Percentiles rank a stretch among this genome's conserved stretches.
Conservation (phyloP, 2,888 invertebrate genomes). For the Germaria angustata region DNA sequence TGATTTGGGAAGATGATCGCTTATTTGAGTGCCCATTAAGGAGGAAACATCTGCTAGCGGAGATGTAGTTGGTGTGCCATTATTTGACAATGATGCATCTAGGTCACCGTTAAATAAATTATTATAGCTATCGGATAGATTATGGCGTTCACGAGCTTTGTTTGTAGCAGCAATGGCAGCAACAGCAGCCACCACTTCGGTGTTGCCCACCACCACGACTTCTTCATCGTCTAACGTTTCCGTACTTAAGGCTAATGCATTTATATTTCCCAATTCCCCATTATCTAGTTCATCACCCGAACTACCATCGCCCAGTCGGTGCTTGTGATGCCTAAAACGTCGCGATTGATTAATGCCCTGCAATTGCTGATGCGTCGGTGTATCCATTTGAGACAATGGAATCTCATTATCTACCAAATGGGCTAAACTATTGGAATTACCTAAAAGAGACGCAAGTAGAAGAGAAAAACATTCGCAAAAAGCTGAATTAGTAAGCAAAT, state of each 20-base stretch:
- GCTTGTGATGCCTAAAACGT: conserved; percentile 76
- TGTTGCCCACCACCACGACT: conserved; percentile 75
- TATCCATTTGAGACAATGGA: conserved; percentile 82
- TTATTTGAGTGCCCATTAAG: conserved; percentile 62
- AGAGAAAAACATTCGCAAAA: conserved; percentile 9
- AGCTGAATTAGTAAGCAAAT: conserved; percentile 34
- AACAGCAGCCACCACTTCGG: conserved; percentile 78
- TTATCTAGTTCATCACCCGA: conserved; percentile 68
- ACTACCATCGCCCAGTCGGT: conserved; percentile 67
- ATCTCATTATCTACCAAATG: conserved; percentile 85
- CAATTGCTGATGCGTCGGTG: conserved; percentile 69
- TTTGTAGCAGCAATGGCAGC: conserved; percentile 77
- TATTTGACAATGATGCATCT: conserved; percentile 62
- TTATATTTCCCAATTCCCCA: conserved; percentile 46
- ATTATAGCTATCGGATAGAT: conserved; percentile 79
- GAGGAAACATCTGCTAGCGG: conserved; percentile 51
- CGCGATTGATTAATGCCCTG: conserved; percentile 62
- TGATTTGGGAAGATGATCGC: conserved; percentile 70
- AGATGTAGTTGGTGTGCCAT: conserved; percentile 43
- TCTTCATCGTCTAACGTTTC: conserved; percentile 70
- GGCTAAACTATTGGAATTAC: conserved; percentile 85
- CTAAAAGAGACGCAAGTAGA: conserved; percentile 76
- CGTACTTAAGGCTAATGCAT: conserved; percentile 37
- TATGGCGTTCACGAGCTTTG: conserved; percentile 76
- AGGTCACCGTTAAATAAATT: conserved; percentile 79